phyloP scores from a whole-genome alignment of 1,140 invertebrate species.

The Diabrotica undecimpunctata region DNA sequence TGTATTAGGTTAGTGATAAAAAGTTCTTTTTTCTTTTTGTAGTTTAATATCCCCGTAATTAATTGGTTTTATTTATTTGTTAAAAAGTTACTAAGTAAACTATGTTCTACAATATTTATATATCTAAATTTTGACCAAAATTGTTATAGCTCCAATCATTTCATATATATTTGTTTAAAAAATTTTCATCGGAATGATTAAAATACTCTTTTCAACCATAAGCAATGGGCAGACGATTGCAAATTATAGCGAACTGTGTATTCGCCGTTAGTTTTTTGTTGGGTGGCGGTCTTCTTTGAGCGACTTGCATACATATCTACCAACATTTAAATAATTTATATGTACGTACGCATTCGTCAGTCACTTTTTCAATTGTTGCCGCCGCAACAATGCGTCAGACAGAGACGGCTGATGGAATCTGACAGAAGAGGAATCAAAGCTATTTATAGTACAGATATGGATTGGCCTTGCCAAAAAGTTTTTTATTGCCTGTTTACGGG shows the following conservation, averaged over 20 bases:
- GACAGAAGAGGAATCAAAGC: slow-evolving; percentile 31
- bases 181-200: too few species aligned
- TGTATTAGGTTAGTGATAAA: too few species aligned
- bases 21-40: too few species aligned
- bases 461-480: not conserved
- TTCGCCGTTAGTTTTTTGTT: slow-evolving; percentile 40
- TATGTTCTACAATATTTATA: too few species aligned
- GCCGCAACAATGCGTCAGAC: slow-evolving; percentile 40
- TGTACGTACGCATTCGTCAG: slow-evolving; percentile 44
- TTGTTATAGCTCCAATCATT: too few species aligned
- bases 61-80: too few species aligned
- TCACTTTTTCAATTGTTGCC: slow-evolving; percentile 44
- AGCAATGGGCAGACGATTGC: slow-evolving; percentile 40
- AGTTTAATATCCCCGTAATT: too few species aligned
- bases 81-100: too few species aligned
- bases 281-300: slow-evolving; percentile 43
- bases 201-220: too few species aligned
- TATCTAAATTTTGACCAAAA: too few species aligned
- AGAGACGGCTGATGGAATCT: slow-evolving; percentile 33
- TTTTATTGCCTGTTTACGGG: too few species aligned
- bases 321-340: slow-evolving; percentile 48
- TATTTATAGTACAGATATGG: slow-evolving; percentile 32
- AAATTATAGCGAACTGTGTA: slow-evolving; percentile 42
- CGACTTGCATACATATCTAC: slow-evolving; percentile 46
- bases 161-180: too few species aligned